phyloP scores from a whole-genome alignment of 2,888 invertebrate species.

The Oscheius onirici region DNA sequence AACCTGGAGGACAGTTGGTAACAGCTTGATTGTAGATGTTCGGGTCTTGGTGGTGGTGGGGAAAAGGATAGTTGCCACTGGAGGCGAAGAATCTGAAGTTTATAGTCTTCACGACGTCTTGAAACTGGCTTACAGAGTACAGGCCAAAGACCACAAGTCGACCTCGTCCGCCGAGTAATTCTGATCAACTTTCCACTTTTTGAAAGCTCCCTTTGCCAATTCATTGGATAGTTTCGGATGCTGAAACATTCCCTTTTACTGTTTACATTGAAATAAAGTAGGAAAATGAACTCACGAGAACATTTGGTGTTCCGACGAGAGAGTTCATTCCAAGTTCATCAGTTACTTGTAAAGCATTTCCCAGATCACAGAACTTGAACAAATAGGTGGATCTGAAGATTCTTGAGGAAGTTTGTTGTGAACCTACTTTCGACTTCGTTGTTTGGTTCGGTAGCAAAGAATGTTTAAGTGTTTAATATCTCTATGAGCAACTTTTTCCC shows the following conservation, averaged over 20 bases:
- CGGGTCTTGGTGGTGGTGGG: slow-evolving; percentile 1
- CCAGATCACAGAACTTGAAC: slow-evolving; percentile 54
- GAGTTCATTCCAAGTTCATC: slow-evolving; percentile 42
- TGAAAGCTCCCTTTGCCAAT: slow-evolving; percentile 18
- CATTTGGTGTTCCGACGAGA: slow-evolving; percentile 45
- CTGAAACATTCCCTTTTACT: slow-evolving; percentile 14
- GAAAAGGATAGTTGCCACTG: slow-evolving; percentile 40
- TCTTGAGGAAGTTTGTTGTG: neutral
- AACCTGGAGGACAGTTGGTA: neutral
- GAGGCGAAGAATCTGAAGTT: slow-evolving; percentile 44
- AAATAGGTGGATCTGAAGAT: slow-evolving; percentile 31
- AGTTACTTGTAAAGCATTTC: slow-evolving; percentile 31
- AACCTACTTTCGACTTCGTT: slow-evolving; percentile 29
- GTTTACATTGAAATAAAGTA: neutral
- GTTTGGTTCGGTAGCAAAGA: slow-evolving; percentile 33
- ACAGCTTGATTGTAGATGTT: slow-evolving; percentile 8
- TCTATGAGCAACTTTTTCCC: slow-evolving; percentile 42
- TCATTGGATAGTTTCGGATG: slow-evolving; percentile 41
- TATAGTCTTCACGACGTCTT: too few species aligned
- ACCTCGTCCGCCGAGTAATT: slow-evolving; percentile 41
- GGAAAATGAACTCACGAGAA: slow-evolving; percentile 34
- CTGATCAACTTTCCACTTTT: slow-evolving; percentile 35
- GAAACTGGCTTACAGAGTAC: too few species aligned
- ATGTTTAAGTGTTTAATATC: slow-evolving; percentile 54
- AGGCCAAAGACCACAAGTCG: slow-evolving; percentile 50